These are phyloP conservation scores for Hystrix brachyura DNA, from an alignment of 2,113 vertebrate genomes.

Conservation along the genomic window DNA sequence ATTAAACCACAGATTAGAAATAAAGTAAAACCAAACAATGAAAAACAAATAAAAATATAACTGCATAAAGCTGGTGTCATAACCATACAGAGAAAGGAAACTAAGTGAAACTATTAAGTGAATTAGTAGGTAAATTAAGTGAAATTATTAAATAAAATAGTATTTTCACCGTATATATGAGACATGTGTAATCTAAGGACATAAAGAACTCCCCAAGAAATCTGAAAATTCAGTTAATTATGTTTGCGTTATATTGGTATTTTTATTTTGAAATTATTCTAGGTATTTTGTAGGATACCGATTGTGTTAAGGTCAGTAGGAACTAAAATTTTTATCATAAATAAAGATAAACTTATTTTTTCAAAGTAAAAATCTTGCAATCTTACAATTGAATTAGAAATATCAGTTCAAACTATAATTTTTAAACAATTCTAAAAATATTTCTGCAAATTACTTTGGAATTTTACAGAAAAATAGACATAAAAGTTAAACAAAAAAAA, in stretches of 20 bases:
- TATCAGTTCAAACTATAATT: not conserved
- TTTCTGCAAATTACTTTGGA: not conserved
- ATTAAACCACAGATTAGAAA: not conserved
- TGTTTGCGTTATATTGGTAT: not conserved
- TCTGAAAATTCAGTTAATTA: not conserved
- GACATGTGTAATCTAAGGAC: not conserved
- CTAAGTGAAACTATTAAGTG: not conserved
- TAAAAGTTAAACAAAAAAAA: not conserved
- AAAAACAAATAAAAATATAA: not conserved
- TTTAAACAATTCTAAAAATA: not conserved
- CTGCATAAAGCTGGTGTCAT: not conserved
- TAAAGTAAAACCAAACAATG: not conserved
- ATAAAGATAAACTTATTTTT: not conserved
- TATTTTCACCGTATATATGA: not conserved
- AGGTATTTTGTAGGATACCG: not conserved
- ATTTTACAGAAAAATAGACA: not conserved
- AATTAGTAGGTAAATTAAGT: not conserved
- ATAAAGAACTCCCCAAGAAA: not conserved
- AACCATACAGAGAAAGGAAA: not conserved
- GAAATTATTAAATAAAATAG: not conserved
- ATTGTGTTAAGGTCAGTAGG: not conserved
- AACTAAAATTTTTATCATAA: not conserved
- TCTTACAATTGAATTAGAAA: not conserved
- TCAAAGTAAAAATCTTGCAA: not conserved
- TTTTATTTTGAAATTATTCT: constrained; percentile 19